phyloP scores from a whole-genome alignment of 2,113 vertebrate genomes.

The Brevimyrus niger region DNA sequence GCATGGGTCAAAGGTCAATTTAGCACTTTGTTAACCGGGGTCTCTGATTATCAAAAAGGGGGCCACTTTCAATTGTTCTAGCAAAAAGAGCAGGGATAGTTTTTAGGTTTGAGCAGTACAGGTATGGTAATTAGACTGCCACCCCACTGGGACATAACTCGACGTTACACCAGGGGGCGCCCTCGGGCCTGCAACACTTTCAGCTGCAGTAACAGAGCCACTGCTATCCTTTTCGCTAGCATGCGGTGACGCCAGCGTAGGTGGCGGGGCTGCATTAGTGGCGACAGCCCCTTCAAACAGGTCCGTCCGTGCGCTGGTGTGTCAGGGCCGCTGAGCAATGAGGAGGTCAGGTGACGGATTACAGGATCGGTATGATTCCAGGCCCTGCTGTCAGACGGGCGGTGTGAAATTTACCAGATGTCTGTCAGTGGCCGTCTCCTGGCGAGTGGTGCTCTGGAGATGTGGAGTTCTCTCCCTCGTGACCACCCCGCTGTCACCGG shows the following conservation, averaged over 20 bases:
- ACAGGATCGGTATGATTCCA: neutral
- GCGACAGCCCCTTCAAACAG: conserved; percentile 93
- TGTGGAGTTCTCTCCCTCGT: neutral
- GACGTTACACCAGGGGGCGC: neutral
- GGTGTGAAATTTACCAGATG: neutral
- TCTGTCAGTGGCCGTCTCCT: neutral
- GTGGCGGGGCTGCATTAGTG: conserved; percentile 95
- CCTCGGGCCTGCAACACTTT: neutral
- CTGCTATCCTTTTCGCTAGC: neutral
- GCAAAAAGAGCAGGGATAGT: neutral
- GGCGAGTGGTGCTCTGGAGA: neutral
- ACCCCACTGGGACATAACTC: neutral
- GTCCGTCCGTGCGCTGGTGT: conserved; percentile 85
- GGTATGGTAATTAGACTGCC: neutral
- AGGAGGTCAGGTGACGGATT: neutral
- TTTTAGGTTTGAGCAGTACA: neutral
- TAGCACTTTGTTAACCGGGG: neutral
- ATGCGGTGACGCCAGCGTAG: conserved; percentile 85
- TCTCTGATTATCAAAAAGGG: neutral
- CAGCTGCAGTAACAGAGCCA: neutral
- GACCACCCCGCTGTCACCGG: neutral
- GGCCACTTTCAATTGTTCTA: neutral
- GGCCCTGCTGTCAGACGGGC: neutral
- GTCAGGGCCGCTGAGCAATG: conserved; percentile 20
- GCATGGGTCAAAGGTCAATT: neutral